Conservation (phyloP, 2,113 vertebrate genomes). For the Cephalopholis sonnerati region DNA sequence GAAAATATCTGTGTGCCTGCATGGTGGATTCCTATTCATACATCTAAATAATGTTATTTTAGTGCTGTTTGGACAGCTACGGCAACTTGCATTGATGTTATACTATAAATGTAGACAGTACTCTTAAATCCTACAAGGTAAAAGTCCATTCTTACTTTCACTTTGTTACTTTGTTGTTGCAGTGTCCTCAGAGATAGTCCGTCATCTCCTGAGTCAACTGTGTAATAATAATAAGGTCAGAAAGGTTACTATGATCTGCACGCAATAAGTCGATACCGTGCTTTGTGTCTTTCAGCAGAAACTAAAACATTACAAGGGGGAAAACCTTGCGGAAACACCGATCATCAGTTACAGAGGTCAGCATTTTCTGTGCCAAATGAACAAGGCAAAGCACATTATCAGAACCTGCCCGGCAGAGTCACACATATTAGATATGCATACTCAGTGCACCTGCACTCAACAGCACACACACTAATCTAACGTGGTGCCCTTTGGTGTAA, state of each 20-base stretch:
- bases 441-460: constrained; percentile 50
- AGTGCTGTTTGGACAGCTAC: neutral
- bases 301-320: constrained; percentile 22
- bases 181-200: neutral
- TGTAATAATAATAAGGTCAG: constrained; percentile 17
- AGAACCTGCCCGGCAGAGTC: constrained; percentile 23
- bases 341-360: constrained; percentile 62
- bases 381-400: constrained; percentile 39
- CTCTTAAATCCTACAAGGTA: neutral
- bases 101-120: neutral
- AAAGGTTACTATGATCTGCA: constrained; percentile 33
- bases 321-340: constrained; percentile 32
- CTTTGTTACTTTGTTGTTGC: constrained; percentile 5
- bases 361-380: constrained; percentile 50
- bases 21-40: neutral
- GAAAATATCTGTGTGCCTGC: neutral
- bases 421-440: constrained; percentile 27
- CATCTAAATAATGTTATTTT: neutral
- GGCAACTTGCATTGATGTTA: neutral
- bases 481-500: constrained; percentile 34
- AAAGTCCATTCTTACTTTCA: constrained; percentile 13
- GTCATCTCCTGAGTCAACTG: constrained; percentile 4
- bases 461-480: constrained; percentile 22
- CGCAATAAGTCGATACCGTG: neutral
- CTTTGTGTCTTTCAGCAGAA: constrained; percentile 12